phyloP scores from a whole-genome alignment of 2,113 vertebrate species.

The Talpa occidentalis region DNA sequence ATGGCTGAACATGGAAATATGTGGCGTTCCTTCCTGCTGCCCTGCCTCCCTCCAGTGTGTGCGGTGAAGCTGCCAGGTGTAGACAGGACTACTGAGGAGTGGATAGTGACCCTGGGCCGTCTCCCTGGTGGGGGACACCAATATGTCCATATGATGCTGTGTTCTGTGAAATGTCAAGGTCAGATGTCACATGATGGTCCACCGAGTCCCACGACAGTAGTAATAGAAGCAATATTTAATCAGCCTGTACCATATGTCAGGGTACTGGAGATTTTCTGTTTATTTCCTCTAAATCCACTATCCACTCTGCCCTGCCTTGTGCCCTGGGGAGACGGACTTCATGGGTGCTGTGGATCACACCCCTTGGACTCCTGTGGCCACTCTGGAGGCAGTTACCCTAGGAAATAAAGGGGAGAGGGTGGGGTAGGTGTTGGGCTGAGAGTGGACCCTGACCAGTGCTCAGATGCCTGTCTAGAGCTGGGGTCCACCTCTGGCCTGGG shows the following conservation, averaged over 20 bases:
- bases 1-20: neutral
- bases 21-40: neutral
- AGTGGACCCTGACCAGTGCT: neutral
- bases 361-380: neutral
- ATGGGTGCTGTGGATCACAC: too few relatives aligned
- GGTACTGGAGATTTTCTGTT: neutral
- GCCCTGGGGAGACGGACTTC: neutral
- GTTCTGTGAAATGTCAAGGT: neutral
- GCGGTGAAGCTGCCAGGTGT: accelerated
- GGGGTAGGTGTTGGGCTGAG: neutral
- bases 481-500: neutral
- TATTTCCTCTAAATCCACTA: neutral
- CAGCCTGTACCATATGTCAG: neutral
- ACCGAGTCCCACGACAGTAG: neutral
- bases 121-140: neutral
- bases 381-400: neutral
- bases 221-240: neutral
- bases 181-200: neutral
- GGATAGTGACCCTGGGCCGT: accelerated
- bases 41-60: neutral
- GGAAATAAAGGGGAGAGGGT: neutral
- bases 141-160: accelerated
- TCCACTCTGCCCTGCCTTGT: neutral
- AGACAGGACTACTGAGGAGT: neutral
- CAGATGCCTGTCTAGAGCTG: accelerated